Evolutionary conservation across 2,113 vertebrate species (phyloP).

Genomic region (Ophiodon elongatus): DNA sequence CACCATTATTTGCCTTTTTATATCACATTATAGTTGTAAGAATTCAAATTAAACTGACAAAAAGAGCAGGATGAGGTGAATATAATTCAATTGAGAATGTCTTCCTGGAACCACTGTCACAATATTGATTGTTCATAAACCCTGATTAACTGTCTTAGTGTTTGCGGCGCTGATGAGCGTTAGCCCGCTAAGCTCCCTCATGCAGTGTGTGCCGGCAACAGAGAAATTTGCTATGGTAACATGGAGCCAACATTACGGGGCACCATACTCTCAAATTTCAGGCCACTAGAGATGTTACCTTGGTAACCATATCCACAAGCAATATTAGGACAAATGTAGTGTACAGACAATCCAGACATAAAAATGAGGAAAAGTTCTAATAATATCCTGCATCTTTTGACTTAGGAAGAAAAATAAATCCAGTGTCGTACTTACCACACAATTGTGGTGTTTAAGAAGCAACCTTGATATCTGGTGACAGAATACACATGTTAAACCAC

Average conservation of each 20-base stretch:
- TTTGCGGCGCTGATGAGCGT: conserved; percentile 63
- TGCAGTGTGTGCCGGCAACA: conserved; percentile 53
- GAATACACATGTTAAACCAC: conserved; percentile 37
- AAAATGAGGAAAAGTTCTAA: conserved; percentile 48
- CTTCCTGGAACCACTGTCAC: conserved; percentile 59
- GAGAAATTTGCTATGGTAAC: conserved; percentile 74
- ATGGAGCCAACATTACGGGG: conserved; percentile 73
- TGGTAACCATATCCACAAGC: conserved; percentile 81
- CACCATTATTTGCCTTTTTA: not conserved
- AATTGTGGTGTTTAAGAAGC: conserved; percentile 3
- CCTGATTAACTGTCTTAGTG: conserved; percentile 72
- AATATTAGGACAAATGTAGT: conserved; percentile 62
- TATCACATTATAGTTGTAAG: conserved; percentile 4
- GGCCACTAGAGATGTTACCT: conserved; percentile 83
- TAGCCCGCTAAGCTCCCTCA: conserved; percentile 60
- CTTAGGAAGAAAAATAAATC: not conserved
- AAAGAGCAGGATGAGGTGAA: conserved; percentile 25
- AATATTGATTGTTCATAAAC: conserved; percentile 74
- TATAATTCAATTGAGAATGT: conserved; percentile 44
- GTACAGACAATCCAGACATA: conserved; percentile 44
- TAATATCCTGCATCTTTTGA: not conserved
- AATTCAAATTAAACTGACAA: conserved; percentile 23
- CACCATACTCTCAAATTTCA: conserved; percentile 77
- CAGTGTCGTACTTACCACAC: not conserved
- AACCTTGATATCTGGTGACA: conserved; percentile 18